A percentile compares a stretch with the other conserved stretches of the same genome.
phyloP scores from a whole-genome alignment of 2,888 invertebrate species.

The Cephus nigrinus region DNA sequence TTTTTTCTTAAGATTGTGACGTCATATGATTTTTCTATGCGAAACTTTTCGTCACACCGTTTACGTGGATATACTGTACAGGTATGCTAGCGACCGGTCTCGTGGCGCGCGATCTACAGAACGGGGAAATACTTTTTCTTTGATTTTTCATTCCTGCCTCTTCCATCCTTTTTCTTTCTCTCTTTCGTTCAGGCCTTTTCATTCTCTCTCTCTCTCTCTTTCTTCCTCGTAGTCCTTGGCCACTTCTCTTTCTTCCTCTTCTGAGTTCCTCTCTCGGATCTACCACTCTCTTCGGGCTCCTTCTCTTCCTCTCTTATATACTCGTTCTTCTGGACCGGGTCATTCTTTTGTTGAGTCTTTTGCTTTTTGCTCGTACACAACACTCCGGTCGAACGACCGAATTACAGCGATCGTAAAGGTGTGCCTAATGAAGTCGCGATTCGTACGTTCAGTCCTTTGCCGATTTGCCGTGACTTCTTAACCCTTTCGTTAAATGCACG shows the following conservation, averaged over 20 bases:
- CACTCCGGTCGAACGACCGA: conserved; percentile 32
- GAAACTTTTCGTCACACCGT: conserved; percentile 3
- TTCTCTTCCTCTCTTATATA: conserved; percentile 19
- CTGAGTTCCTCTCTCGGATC: conserved; percentile 8
- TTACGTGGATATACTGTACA: background rate
- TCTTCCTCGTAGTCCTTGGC: background rate
- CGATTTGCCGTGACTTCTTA: conserved; percentile 26
- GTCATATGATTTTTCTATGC: background rate
- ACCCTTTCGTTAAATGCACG: background rate
- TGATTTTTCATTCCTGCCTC: conserved; percentile 43
- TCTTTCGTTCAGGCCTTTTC: conserved; percentile 33
- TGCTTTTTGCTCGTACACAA: conserved; percentile 37
- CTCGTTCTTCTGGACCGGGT: conserved; percentile 29
- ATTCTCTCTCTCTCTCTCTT: conserved; percentile 27
- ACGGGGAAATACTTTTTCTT: conserved; percentile 48
- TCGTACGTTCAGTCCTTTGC: conserved; percentile 46
- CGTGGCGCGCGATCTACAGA: conserved; percentile 53
- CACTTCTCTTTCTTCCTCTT: conserved; percentile 5
- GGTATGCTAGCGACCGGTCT: conserved; percentile 25
- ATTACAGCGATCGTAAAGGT: conserved; percentile 52
- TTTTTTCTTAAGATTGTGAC: background rate
- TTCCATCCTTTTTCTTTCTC: conserved; percentile 21
- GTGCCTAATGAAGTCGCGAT: conserved; percentile 55
- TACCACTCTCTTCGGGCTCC: conserved; percentile 15
- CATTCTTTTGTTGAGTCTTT: conserved; percentile 51